A percentile compares a stretch with the other conserved stretches of the same genome.
Conservation (phyloP, 2,113 vertebrate genomes). For the Rhinoderma darwinii region DNA sequence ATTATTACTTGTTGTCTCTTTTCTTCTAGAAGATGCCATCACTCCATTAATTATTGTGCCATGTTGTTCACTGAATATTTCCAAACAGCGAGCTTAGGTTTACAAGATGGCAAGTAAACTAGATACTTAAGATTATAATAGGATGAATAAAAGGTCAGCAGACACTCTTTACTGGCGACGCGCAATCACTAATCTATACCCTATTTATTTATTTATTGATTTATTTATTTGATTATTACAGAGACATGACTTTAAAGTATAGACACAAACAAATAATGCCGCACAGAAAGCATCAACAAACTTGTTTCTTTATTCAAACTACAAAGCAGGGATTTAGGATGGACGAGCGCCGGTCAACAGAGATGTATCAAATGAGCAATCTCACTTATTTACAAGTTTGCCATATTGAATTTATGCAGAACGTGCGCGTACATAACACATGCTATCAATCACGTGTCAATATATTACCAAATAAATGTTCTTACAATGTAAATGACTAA, state of each 20-base stretch:
- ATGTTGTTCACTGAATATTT: background rate
- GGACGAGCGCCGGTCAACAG: background rate
- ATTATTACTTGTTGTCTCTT: background rate
- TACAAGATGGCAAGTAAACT: conserved; percentile 19
- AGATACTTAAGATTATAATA: conserved; percentile 31
- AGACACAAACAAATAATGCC: conserved; percentile 2
- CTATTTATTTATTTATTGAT: background rate
- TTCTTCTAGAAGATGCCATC: conserved; percentile 5
- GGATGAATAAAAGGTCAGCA: conserved; percentile 25
- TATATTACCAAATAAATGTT: background rate
- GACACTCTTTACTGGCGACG: background rate
- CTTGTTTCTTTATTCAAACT: background rate
- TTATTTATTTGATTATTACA: background rate
- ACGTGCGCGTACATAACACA: background rate
- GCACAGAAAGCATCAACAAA: background rate
- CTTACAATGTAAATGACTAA: background rate
- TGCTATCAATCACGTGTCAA: background rate
- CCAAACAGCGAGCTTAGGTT: conserved; percentile 16
- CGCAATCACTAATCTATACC: background rate
- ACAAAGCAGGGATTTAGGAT: conserved; percentile 21
- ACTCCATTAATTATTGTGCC: conserved; percentile 4
- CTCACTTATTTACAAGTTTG: background rate
- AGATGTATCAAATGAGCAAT: conserved; percentile 9
- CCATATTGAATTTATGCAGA: background rate
- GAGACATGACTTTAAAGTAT: conserved; percentile 29